phyloP scores from a whole-genome alignment of 2,888 invertebrate species.

The Nomada ferruginata region DNA sequence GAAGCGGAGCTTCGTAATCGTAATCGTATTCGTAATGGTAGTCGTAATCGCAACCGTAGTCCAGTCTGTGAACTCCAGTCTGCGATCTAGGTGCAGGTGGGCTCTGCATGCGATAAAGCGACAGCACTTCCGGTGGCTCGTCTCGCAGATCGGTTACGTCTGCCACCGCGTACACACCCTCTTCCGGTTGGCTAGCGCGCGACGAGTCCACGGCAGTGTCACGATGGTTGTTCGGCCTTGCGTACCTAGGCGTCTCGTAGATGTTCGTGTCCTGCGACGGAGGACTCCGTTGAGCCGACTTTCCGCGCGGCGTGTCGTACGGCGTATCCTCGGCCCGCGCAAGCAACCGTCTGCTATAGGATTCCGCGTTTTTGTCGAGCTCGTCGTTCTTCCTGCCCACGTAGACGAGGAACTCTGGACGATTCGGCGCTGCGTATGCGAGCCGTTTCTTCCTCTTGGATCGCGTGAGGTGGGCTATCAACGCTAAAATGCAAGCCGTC shows the following conservation, averaged over 20 bases:
- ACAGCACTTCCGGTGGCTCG: conserved; percentile 79
- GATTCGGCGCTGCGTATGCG: conserved; percentile 78
- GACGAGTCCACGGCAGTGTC: conserved; percentile 15
- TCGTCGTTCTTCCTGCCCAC: conserved; percentile 79
- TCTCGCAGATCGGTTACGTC: conserved; percentile 80
- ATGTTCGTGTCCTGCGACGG: conserved; percentile 75
- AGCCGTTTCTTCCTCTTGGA: conserved; percentile 79
- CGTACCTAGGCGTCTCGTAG: conserved; percentile 80
- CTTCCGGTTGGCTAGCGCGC: conserved; percentile 56
- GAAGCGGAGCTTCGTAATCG: conserved; percentile 75
- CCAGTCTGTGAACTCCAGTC: conserved; percentile 60
- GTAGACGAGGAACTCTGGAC: conserved; percentile 82
- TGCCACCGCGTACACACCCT: conserved; percentile 81
- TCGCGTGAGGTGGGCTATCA: conserved; percentile 80
- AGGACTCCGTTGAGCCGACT: conserved; percentile 55
- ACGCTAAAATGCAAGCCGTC: conserved; percentile 78
- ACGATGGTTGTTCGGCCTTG: conserved; percentile 53
- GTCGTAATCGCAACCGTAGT: conserved; percentile 77
- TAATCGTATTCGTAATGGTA: conserved; percentile 75
- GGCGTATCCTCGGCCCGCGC: conserved; percentile 79
- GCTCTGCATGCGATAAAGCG: conserved; percentile 78
- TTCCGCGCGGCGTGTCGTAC: conserved; percentile 77
- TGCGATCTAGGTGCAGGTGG: conserved; percentile 63
- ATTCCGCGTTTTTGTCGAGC: conserved; percentile 78
- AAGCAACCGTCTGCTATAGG: conserved; percentile 79